Conservation (phyloP, 2,113 vertebrate species). For the Columba janthina region DNA sequence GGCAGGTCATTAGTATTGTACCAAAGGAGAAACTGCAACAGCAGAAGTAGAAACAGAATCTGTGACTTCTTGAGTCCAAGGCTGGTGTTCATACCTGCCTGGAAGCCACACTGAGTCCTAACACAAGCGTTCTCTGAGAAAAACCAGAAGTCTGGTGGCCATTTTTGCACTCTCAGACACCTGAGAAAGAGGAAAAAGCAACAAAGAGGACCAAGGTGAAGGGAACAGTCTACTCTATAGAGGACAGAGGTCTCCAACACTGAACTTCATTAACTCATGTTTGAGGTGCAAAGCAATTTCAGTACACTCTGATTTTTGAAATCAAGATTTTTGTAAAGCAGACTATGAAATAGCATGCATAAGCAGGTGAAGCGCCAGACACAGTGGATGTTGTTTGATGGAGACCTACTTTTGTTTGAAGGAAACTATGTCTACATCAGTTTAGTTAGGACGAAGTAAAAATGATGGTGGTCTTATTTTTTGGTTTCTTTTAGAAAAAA, state of each 20-base stretch:
- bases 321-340: background rate
- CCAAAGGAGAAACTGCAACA: background rate
- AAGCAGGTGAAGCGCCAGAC: background rate
- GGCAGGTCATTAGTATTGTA: background rate
- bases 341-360: background rate
- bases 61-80: background rate
- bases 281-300: background rate
- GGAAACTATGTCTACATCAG: background rate
- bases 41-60: background rate
- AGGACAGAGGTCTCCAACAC: background rate
- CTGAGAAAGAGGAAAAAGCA: background rate
- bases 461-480: background rate
- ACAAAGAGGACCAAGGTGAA: background rate
- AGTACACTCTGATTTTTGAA: background rate
- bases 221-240: background rate
- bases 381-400: background rate
- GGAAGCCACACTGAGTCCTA: background rate
- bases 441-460: background rate
- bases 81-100: rapidly evolving
- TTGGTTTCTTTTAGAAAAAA: background rate
- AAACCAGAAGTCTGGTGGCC: background rate
- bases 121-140: background rate
- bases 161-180: background rate
- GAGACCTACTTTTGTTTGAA: background rate
- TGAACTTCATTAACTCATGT: background rate